Evolutionary conservation across 2,113 vertebrate species (phyloP).

Genomic region (Chionomys nivalis): DNA sequence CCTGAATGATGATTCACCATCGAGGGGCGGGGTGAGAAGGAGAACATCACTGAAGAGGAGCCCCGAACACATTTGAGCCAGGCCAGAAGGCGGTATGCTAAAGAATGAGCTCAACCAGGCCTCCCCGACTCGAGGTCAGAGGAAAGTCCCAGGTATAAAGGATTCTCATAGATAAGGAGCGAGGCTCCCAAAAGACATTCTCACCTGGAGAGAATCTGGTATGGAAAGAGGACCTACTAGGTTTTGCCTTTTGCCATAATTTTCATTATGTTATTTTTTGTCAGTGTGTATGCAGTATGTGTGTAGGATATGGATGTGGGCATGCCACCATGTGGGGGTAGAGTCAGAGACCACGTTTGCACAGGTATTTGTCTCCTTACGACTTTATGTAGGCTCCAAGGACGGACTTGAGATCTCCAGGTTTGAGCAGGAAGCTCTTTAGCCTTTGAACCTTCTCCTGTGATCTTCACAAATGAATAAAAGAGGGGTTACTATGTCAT

Average conservation of each 20-base stretch:
- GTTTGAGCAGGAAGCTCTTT: not conserved
- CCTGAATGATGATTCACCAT: not conserved
- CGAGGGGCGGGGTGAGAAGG: not conserved
- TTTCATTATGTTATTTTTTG: not conserved
- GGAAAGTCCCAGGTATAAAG: not conserved
- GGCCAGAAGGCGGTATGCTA: not conserved
- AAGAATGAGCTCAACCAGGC: not conserved
- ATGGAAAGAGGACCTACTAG: too few relatives aligned
- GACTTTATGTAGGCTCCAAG: too few relatives aligned
- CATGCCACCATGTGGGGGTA: not conserved
- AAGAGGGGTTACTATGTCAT: not conserved
- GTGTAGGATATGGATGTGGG: not conserved
- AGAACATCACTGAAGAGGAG: not conserved
- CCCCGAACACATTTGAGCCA: not conserved
- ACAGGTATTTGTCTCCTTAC: not conserved
- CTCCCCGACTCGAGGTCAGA: not conserved
- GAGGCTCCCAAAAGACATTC: not conserved
- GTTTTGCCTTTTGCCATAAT: not conserved
- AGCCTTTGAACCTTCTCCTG: not conserved
- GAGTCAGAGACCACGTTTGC: not conserved
- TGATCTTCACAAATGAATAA: slow-evolving; percentile 18
- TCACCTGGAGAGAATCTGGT: not conserved
- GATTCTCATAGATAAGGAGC: not conserved
- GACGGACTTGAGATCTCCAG: too few relatives aligned
- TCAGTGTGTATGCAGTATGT: not conserved